Percentiles rank a stretch among this genome's conserved stretches.
phyloP scores from a whole-genome alignment of 2,888 invertebrate species.

The Drosophila affinis region DNA sequence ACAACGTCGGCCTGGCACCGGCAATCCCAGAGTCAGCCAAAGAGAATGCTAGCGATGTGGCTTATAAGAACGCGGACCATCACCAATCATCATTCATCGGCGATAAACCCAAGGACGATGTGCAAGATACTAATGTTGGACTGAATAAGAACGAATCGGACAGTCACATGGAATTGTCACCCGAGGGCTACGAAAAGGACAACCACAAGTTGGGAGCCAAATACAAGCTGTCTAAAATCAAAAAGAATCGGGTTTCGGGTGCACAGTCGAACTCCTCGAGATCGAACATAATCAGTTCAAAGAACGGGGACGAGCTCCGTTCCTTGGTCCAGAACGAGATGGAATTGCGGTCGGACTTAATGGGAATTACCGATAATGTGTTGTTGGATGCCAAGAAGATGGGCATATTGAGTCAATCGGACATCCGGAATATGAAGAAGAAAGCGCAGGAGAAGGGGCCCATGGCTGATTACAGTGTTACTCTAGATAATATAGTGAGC shows the following conservation, averaged over 20 bases:
- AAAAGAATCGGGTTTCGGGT: not conserved
- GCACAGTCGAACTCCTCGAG: slow-evolving; percentile 44
- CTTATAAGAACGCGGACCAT: not conserved
- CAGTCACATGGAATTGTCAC: no score
- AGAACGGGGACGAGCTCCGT: slow-evolving; percentile 61
- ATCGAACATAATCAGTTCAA: slow-evolving; percentile 48
- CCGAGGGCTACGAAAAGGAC: not conserved
- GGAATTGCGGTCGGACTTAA: slow-evolving; percentile 57
- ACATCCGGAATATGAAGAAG: not conserved
- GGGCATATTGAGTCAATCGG: not conserved
- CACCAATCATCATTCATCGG: not conserved
- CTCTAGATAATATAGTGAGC: slow-evolving; percentile 66
- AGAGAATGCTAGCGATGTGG: no score
- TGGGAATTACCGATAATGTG: slow-evolving; percentile 11
- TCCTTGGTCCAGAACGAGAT: slow-evolving; percentile 64
- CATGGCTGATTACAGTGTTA: slow-evolving; percentile 19
- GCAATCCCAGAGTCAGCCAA: no score
- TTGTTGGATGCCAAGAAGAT: not conserved
- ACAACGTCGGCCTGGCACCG: not conserved
- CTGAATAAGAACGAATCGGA: no score
- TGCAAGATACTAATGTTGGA: no score
- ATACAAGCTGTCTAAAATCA: not conserved
- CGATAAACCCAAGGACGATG: not conserved
- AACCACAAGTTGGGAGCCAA: not conserved
- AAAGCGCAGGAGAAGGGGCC: not conserved